Evolutionary conservation across 2,888 invertebrate species (phyloP), one percentile per base, ranked within the genome.

Genomic region (Encarsia formosa): DNA sequence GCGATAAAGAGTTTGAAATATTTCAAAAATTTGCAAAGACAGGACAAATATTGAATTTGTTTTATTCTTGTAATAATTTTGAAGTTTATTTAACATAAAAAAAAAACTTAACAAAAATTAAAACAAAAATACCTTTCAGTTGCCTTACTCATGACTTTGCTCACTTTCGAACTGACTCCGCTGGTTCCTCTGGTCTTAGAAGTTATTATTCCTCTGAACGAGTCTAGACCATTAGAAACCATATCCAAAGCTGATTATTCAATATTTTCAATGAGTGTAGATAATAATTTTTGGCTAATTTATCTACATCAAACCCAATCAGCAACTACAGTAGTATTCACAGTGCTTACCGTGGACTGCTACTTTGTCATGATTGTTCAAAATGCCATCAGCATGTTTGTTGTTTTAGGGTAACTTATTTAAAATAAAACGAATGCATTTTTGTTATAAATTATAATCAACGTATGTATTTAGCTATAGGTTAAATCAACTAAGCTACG

Each of bases 331-430:
- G 51, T 51, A 4, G 18, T 40, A 9, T 24, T 40, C 9, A 31
- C 9, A 0, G 22, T 48, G 19, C 5, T 48, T 9, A 19, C 47
- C 2, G 18, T 37, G 4, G 54, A 51, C 22, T 18, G 37, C 1
- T 54, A 43, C 22, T 54, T 32, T 11, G 16, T 51, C 2, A 35
- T 48, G 40, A 40, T 51, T 2, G n/a, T 40, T 15, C 50, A 50
- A 35, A 46, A 54, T 29, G 24, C 47, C 3, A 51, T 47, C 23
- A 18, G 48, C n/a, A 47, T 51, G 50, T 54, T 54, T 16, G 15
- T n/a, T 4, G 24, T 51, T 16, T 15, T 54, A n/a, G 44, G 54
- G 54, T 54, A 47, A 49, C 9, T 34, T 20, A 6, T n/a, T 20
- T n/a, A 26, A 8, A 26, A 11, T 11, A 11, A 8, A 8, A 26